Evolutionary conservation across 2,797 vertebrate genomes (phyloP).

Genomic region (Cercopithecus mitis): DNA sequence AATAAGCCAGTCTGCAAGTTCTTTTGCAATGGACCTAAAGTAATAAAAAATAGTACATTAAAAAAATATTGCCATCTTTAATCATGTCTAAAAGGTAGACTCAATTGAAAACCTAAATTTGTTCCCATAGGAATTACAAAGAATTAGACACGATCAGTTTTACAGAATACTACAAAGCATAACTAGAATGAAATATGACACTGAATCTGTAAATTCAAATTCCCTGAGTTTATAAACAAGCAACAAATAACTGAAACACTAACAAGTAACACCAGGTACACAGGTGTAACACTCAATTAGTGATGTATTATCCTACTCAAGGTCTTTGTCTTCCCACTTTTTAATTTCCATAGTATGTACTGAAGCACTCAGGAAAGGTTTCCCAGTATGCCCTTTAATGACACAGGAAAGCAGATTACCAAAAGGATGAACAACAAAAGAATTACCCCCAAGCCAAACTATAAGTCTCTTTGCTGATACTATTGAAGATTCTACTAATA

Average conservation of each 20-base stretch:
- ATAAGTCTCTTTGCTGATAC: background rate
- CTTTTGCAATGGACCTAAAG: conserved; percentile 92
- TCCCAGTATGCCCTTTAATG: background rate
- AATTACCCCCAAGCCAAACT: background rate
- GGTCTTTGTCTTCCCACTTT: background rate
- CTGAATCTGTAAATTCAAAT: background rate
- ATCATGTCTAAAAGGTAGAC: background rate
- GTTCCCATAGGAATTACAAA: background rate
- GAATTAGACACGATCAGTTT: background rate
- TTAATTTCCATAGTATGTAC: background rate
- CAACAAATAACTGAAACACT: background rate
- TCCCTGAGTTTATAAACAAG: conserved; percentile 6
- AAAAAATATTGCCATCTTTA: background rate
- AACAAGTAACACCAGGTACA: background rate
- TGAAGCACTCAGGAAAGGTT: background rate
- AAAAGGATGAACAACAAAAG: background rate
- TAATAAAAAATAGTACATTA: conserved; percentile 25
- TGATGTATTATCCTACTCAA: background rate
- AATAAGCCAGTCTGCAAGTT: conserved; percentile 78
- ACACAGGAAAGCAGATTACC: background rate
- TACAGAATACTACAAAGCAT: background rate
- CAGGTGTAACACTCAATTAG: background rate
- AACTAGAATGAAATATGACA: conserved; percentile 37
- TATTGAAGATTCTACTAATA: background rate
- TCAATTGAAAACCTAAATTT: background rate